Base-by-base conservation (phyloP, 2,888 invertebrate species). In the Tromatobia lineatoria region DNA sequence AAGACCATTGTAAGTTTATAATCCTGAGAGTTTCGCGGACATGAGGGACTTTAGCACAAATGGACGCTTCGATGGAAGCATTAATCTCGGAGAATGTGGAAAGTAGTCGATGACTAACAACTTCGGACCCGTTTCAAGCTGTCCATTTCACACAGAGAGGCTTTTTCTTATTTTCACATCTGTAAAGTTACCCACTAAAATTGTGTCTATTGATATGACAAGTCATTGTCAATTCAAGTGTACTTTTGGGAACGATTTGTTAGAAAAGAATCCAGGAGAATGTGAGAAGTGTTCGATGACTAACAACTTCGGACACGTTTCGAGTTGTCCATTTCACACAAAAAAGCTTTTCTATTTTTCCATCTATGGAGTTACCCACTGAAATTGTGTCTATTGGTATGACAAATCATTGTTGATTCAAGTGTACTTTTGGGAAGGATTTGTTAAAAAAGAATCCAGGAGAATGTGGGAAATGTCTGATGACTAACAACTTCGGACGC, bases 1-100 rank as follows among this genome's bases (percentile, higher is more conserved):
- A 54, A 84, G 78, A 81, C 78, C 23, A 45, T 81, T 81, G 84
- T 84, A 81, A 45, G 84, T 84, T 84, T 84, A 84, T 84, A 81
- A 84, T 38, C 66, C 66, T 23, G 15, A 78, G 74, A 78, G 50
- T 67, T 18, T 18, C 15, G 6, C 23, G 42, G 38, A 70, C 59
- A n/a, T 59, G 38, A 7, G 11, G 18, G 8, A 42, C 38, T 64
- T 38, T 18, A 11, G 64, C 38, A 38, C 38, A 64, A 61, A 64
- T 64, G 64, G 64, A 80, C 66, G 67, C 64, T 73, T 66, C 83
- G 83, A 76, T 76, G 61, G 74, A 69, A 71, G 71, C 76, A 73
- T 80, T 83, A 61, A 83, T 76, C 52, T 71, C 34, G 34, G 66
- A 18, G 52, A 70, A 64, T 52, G 34, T 61, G 29, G 38, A 34